Base-by-base conservation (phyloP, 2,113 vertebrate species). In the Thunnus thynnus region DNA sequence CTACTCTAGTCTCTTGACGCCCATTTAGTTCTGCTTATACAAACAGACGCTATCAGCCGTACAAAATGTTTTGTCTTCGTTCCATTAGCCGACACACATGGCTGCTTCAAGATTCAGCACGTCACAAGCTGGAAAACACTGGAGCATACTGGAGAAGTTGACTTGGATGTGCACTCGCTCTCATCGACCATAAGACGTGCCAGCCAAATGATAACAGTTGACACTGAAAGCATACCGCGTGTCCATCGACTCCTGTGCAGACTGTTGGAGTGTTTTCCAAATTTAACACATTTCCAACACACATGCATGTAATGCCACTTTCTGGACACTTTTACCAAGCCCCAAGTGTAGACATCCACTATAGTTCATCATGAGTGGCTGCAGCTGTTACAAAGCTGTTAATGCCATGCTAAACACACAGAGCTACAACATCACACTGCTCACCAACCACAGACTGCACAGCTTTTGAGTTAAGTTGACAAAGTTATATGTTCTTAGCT, bases 21-120 rank as follows among this genome's bases (percentile, higher is more conserved):
- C 77, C 84, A 72, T 90, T 89, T 88, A 78, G 73, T 51, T 64
- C 36, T 64, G 72, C 74, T 79, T 91, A 76, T 89, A 76, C 89
- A 91, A 92, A 92, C 91, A 88, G 88, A 91, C 79, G 70, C 86
- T 73, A 86, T 92, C 88, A 67, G 67, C 44, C 69, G 5, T 52
- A 20, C 20, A 0, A 76, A 82, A 83, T 90, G 88, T 88, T 94
- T 91, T 92, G 87, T 90, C 91, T 89, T 67, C 78, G 66, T 60
- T 92, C 91, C 91, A 92, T 94, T 92, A 92, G 91, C 83, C 8
- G 72, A 9, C 11, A 62, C 70, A 73, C 83, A 57, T 2, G 61
- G 80, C 85, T 32, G 57, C 75, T 71, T 80, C 82, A 25, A 76
- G 73, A 83, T 52, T 36, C 52, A 51, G 48, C 61, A 30, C 16